phyloP scores from a whole-genome alignment of 2,888 invertebrate genomes.

The Tenthredo mesomela region DNA sequence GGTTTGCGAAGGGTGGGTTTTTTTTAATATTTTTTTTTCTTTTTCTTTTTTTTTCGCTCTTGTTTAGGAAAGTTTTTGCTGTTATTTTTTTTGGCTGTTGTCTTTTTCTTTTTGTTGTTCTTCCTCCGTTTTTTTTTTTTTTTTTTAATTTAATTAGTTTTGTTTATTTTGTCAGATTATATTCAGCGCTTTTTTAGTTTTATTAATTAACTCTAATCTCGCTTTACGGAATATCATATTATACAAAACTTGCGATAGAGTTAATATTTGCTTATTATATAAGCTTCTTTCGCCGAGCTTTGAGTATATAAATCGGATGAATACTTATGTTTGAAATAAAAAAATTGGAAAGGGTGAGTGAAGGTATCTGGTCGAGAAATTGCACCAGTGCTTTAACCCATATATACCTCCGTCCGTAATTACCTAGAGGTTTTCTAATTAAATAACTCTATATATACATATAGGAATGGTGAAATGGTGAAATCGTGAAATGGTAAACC shows the following conservation, averaged over 20 bases:
- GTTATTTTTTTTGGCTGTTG: neutral
- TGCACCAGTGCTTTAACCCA: constrained; percentile 1
- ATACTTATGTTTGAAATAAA: constrained; percentile 9
- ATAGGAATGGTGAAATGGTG: too few species aligned
- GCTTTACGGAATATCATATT: neutral
- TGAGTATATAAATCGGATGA: neutral
- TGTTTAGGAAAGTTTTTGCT: neutral
- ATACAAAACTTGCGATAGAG: neutral
- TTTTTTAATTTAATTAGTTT: neutral
- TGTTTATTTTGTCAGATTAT: neutral
- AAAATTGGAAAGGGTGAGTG: neutral
- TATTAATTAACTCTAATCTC: neutral
- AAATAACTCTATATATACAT: neutral
- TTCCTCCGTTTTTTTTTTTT: neutral
- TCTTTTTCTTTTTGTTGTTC: neutral
- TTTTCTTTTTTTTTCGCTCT: neutral
- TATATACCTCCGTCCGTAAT: constrained; percentile 15
- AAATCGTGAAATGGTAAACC: neutral
- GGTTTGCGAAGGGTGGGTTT: neutral
- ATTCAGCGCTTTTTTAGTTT: neutral
- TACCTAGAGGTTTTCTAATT: neutral
- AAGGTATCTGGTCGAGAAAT: neutral
- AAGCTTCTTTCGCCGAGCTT: neutral
- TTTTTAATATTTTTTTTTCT: too few species aligned
- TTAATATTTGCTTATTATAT: constrained; percentile 8